phyloP scores from a whole-genome alignment of 2,797 vertebrate genomes.

The Heteromormyrus szaboi region DNA sequence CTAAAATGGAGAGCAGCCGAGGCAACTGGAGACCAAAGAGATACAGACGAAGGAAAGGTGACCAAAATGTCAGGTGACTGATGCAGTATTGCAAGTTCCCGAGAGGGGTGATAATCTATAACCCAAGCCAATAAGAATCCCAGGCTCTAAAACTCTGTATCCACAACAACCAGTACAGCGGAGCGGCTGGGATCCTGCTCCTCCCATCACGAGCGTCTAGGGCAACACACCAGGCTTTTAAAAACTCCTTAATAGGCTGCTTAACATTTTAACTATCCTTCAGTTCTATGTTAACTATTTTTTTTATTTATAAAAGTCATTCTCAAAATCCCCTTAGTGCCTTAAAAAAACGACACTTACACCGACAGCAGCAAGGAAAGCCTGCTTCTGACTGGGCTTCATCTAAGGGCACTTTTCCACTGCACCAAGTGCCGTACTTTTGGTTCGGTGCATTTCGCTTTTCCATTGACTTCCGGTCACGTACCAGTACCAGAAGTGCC shows the following conservation, averaged over 20 bases:
- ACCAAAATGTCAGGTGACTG: neutral
- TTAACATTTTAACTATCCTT: constrained; percentile 19
- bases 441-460: neutral
- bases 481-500: neutral
- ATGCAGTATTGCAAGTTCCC: neutral
- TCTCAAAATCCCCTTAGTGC: neutral
- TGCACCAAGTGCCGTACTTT: neutral
- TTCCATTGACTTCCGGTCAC: neutral
- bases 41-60: neutral
- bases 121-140: neutral
- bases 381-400: neutral
- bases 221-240: constrained; percentile 3
- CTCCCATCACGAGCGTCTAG: neutral
- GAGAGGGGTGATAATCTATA: neutral
- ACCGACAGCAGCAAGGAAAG: neutral
- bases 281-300: neutral
- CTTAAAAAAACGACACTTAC: neutral
- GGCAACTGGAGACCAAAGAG: neutral
- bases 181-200: neutral
- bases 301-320: neutral
- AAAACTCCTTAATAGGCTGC: constrained; percentile 19
- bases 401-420: neutral
- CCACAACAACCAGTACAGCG: constrained; percentile 9
- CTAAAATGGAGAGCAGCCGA: neutral
- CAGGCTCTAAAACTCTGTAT: neutral